Percentiles rank a stretch among this genome's conserved stretches.
phyloP scores from a whole-genome alignment of 1,140 invertebrate species.

The Drosophila persimilis region DNA sequence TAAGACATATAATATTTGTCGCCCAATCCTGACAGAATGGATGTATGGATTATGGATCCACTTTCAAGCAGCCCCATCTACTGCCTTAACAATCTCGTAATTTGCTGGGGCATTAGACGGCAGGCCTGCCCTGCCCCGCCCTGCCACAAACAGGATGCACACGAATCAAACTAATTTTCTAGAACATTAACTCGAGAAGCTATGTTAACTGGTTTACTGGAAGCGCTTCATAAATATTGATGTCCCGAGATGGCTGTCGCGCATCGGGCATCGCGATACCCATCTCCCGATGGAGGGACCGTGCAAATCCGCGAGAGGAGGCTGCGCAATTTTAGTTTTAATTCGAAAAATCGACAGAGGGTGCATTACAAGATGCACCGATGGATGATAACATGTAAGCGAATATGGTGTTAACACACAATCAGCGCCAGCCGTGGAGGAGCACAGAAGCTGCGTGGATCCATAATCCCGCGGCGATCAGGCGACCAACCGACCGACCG shows the following conservation, averaged over 20 bases:
- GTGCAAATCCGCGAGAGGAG: slow-evolving; percentile 15
- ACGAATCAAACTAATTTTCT: slow-evolving; percentile 40
- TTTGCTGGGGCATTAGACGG: no score
- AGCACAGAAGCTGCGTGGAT: slow-evolving; percentile 62
- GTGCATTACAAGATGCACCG: slow-evolving; percentile 65
- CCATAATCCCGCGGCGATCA: slow-evolving; percentile 67
- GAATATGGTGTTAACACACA: slow-evolving; percentile 80
- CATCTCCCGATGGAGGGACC: slow-evolving; percentile 7
- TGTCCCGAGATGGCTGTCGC: slow-evolving; percentile 42
- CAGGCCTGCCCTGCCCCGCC: no score
- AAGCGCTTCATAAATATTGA: slow-evolving; percentile 68
- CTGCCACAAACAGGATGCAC: not conserved
- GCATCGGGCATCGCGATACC: slow-evolving; percentile 14
- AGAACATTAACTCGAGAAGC: slow-evolving; percentile 28
- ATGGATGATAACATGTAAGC: slow-evolving; percentile 68
- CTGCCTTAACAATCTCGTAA: no score
- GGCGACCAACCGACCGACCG: slow-evolving; percentile 19
- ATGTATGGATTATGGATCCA: no score
- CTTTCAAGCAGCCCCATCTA: no score
- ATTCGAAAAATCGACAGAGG: slow-evolving; percentile 68
- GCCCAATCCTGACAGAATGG: no score
- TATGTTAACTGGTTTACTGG: slow-evolving; percentile 32
- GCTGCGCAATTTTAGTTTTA: slow-evolving; percentile 51
- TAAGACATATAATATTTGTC: not conserved
- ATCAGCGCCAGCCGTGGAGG: slow-evolving; percentile 53